phyloP scores from a whole-genome alignment of 2,888 invertebrate genomes.

The Tanytarsus gracilentus region DNA sequence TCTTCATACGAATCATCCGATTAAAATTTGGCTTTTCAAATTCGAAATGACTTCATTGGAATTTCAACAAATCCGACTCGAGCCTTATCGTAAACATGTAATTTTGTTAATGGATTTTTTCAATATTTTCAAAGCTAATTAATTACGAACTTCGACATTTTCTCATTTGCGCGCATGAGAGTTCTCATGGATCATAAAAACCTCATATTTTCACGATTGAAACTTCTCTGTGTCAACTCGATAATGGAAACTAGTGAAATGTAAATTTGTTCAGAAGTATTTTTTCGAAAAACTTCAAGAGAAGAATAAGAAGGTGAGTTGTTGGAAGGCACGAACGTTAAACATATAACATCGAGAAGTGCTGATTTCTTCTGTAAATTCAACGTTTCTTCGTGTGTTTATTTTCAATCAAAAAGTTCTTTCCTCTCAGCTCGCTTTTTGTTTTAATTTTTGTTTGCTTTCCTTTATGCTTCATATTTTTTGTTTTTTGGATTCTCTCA shows the following conservation, averaged over 20 bases:
- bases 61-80: too few relatives aligned
- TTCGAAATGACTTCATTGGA: too few relatives aligned
- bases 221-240: neutral
- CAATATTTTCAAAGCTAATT: too few relatives aligned
- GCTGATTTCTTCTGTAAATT: slow-evolving; percentile 10
- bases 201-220: neutral
- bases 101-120: too few relatives aligned
- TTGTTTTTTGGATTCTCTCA: neutral
- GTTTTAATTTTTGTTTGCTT: slow-evolving; percentile 12
- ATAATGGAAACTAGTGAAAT: neutral
- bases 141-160: too few relatives aligned
- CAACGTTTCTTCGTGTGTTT: neutral
- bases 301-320: neutral
- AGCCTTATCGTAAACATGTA: too few relatives aligned
- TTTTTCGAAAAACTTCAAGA: too few relatives aligned
- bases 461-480: neutral
- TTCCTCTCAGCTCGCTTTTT: neutral
- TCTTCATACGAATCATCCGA: neutral
- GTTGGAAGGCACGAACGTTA: slow-evolving; percentile 1
- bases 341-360: slow-evolving; percentile 9
- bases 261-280: neutral
- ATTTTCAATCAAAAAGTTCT: slow-evolving; percentile 15
- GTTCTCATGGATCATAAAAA: too few relatives aligned
- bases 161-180: neutral
- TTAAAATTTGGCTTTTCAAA: neutral